Percentiles rank a stretch among this genome's conserved stretches.
Conservation (phyloP, 2,888 invertebrate species). For the Euzetes globulus region DNA sequence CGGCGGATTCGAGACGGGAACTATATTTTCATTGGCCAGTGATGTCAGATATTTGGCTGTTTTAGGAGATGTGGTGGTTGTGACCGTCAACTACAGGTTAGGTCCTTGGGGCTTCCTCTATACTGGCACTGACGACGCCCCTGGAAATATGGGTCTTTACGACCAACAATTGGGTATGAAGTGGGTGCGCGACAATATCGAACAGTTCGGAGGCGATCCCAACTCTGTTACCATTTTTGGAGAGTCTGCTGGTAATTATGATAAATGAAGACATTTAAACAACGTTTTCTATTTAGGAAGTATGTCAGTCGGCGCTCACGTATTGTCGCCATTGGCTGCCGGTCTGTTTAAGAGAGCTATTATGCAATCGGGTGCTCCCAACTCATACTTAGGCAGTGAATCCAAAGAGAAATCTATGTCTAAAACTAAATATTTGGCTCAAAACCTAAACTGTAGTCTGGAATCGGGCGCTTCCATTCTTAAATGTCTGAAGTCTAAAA, state of each 20-base stretch:
- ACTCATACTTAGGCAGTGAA: slow-evolving; percentile 31
- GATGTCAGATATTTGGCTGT: slow-evolving; percentile 25
- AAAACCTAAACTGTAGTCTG: slow-evolving; percentile 20
- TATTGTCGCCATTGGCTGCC: slow-evolving; percentile 25
- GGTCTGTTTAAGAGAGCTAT: slow-evolving; percentile 32
- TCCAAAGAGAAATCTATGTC: background rate
- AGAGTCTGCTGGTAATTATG: slow-evolving; percentile 48
- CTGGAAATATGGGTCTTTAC: slow-evolving; percentile 51
- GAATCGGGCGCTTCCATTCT: slow-evolving; percentile 24
- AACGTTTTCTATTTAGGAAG: slow-evolving; percentile 20
- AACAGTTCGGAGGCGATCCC: slow-evolving; percentile 46
- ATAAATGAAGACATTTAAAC: background rate
- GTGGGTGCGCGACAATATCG: slow-evolving; percentile 43
- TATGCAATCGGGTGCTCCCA: slow-evolving; percentile 42
- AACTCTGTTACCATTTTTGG: slow-evolving; percentile 50
- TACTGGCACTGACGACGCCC: slow-evolving; percentile 42
- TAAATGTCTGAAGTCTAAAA: slow-evolving; percentile 13
- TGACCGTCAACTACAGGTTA: slow-evolving; percentile 52
- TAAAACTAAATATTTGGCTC: slow-evolving; percentile 7
- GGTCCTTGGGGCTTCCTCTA: slow-evolving; percentile 47
- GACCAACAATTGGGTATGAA: slow-evolving; percentile 50
- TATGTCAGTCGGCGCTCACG: slow-evolving; percentile 5
- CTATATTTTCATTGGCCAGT: slow-evolving; percentile 42
- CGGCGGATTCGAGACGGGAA: slow-evolving; percentile 43
- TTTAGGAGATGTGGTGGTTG: slow-evolving; percentile 50